A percentile compares a stretch with the other conserved stretches of the same genome.
Evolutionary conservation across 1,140 invertebrate genomes (phyloP).

Genomic region (Ips typographus): DNA sequence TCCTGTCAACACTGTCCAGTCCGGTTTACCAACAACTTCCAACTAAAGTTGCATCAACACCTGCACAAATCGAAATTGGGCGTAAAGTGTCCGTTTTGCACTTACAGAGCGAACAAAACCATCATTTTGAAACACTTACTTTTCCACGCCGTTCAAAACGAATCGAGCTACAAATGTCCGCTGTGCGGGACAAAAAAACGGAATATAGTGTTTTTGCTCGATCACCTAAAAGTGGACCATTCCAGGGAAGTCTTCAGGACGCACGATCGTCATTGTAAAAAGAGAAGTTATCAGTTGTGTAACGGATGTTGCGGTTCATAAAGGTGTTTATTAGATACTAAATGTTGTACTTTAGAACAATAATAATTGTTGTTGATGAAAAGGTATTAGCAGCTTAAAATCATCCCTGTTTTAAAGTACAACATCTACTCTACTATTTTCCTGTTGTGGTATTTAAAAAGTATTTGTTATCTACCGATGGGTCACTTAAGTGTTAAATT

Average conservation of each 20-base stretch:
- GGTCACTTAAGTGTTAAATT: too few species aligned
- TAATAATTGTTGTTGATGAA: too few species aligned
- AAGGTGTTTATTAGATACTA: too few species aligned
- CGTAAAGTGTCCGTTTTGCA: neutral
- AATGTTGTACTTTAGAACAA: too few species aligned
- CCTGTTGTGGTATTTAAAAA: too few species aligned
- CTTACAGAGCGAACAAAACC: constrained; percentile 2
- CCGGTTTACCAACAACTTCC: neutral
- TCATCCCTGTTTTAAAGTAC: too few species aligned
- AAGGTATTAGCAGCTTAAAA: too few species aligned
- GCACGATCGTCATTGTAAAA: neutral
- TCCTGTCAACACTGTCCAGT: neutral
- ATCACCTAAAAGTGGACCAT: constrained; percentile 5
- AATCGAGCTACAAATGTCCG: neutral
- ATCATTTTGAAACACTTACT: neutral
- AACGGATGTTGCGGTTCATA: neutral
- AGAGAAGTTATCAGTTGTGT: neutral
- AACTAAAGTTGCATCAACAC: neutral
- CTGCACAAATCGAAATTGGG: neutral
- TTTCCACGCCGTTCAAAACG: neutral
- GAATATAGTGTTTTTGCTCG: neutral
- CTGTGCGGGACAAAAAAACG: neutral
- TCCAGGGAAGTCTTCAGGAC: neutral
- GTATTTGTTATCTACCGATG: too few species aligned
- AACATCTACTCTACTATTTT: too few species aligned